Evolutionary conservation across 1,140 invertebrate genomes (phyloP), one percentile per base, ranked within the genome.

Genomic region (Solen grandis): DNA sequence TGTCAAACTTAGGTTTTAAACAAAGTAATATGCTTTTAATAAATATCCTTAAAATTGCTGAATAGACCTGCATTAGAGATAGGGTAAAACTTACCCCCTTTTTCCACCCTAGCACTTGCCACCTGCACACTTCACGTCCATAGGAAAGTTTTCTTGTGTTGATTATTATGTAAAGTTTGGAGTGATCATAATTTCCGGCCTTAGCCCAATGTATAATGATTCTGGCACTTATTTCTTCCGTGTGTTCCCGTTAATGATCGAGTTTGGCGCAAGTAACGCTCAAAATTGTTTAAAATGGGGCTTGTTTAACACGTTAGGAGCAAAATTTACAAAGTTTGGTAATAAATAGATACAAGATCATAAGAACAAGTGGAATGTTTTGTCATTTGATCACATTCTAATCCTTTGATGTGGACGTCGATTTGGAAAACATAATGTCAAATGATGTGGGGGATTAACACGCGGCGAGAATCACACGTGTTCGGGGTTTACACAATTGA

Each of bases 271-370:
- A 52, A 69, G 60, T 46, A 57, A 29, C 55, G 75, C 33, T 57
- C n/a, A 57, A 59, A 66, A 69, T 55, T 69, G 63, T 36, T 29
- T 52, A 78, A 78, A 78, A 54, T 50, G 66, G 57, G 46, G 46
- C 62, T 10, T 78, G 75, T 78, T 78, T 78, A 78, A 78, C 75
- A 78, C 75, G 75, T 78, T 69, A 78, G 63, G 63, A 55, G 75
- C 46, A 60, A 68, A 78, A 78, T 78, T 68, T 78, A 78, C 75
- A 78, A 78, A 78, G 55, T 69, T 35, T 78, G 46, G 60, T 78
- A 78, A 78, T 78, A 78, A 68, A 78, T 78, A 78, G 63, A 78
- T 78, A 78, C 63, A 57, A 46, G 75, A 78, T 78, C 75, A 68
- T 59, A 78, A 25, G 35, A 57, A 22, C 65, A 69, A 78, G 75